Base-by-base conservation (phyloP, 2,113 vertebrate genomes). In the Onychostruthus taczanowskii region DNA sequence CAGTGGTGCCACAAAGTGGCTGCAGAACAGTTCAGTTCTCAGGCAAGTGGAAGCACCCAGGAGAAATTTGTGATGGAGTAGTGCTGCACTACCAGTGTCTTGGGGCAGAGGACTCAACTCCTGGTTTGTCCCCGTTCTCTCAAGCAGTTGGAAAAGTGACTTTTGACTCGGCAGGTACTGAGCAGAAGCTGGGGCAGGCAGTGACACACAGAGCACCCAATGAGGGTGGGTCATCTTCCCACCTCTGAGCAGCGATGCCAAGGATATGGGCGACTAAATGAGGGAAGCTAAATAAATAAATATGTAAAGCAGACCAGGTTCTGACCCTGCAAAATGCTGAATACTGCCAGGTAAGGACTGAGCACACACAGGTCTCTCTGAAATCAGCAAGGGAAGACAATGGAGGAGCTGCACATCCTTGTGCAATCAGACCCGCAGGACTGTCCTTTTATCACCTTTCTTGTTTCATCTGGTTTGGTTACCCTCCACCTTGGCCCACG, bases 171-270 rank as follows among this genome's bases (percentile, higher is more conserved):
- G 24, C 12, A 7, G 7, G 13, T 33, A 52, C 21, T 17, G 11
- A 7, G 50, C 33, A 86, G 47, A 74, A 87, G 20, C 39, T 47
- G 47, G 11, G 33, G 18, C n/a, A 82, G 74, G 16, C 31, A 63
- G 22, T 0, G 2, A 7, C 0, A 1, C 31, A 27, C 16, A 0
- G 0, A 55, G 35, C 0, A 0, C 15, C 26, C 43, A 39, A 6
- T 64, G 83, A 56, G 19, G 4, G 13, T 52, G 33, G 10, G 18
- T 64, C 15, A 16, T 11, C 49, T 44, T 73, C 49, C 37, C 19
- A 20, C 2, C n/a, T 53, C 47, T 27, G 5, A 63, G 35, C 27
- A 82, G 44, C 30, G 30, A 37, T 0, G 1, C 9, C 12, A 46
- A 58, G 46, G 30, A 20, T 16, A 28, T 2, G 3, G 20, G 37